Base-by-base conservation (phyloP, 2,113 vertebrate species). In the Hipposideros armiger region DNA sequence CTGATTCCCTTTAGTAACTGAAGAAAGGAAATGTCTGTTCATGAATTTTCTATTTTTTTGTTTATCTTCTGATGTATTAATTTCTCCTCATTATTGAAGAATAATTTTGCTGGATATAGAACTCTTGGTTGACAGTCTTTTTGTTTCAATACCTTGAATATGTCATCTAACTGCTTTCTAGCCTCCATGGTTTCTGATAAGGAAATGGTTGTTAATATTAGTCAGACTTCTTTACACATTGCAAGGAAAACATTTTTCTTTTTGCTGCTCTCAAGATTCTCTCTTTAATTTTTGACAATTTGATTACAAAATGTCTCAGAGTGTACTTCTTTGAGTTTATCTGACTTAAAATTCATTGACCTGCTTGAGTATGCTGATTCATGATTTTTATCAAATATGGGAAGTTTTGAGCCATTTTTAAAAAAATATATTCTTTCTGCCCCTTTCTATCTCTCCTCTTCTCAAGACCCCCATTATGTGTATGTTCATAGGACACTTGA, bases 201-300 rank as follows among this genome's bases (percentile, higher is more conserved):
- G 4, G 87, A 87, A 74, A 10, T 91, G 28, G 7, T 15, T 86
- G 9, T 60, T 52, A 66, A 32, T 87, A 81, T 66, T 74, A 67
- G 15, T 82, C 19, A 74, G 67, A 50, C 24, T 26, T 13, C 26
- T 19, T 73, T 20, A 26, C 26, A 67, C 5, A 54, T 66, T 50
- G 77, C 17, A 47, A 80, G 50, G 19, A 36, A 78, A 36, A 10
- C 16, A 20, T n/a, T 4, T 72, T 9, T 91, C 45, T 72, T 64
- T 50, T 87, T 91, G 24, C 47, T 82, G 32, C 40, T 82, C 87
- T 67, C 17, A 91, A 95, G 94, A 67, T 56, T 67, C 45, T 77
- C 40, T 72, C 30, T 66, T 50, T 67, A 19, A 54, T 22, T 22
- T 84, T 50, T 72, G 20, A 77, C 52, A 95, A 42, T 54, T 32